Conservation (phyloP, 2,888 invertebrate species). For the Megamerina dolium region DNA sequence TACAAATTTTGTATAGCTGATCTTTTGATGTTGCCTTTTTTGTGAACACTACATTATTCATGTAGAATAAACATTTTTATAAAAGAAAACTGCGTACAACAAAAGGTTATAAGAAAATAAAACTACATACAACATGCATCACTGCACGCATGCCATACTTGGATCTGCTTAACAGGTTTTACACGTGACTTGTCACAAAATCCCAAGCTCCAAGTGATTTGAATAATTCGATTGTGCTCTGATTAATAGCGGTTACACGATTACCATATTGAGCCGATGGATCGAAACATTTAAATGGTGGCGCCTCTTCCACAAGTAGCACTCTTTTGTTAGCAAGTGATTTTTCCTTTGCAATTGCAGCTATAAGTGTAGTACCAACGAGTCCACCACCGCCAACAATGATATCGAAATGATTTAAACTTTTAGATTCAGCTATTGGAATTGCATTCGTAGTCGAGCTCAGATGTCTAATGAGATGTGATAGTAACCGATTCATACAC, state of each 20-base stretch:
- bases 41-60: too few species aligned
- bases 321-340: slow-evolving; percentile 65
- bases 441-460: too few species aligned
- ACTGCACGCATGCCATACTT: slow-evolving; percentile 92
- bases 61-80: too few species aligned
- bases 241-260: slow-evolving; percentile 85
- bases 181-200: slow-evolving; percentile 63
- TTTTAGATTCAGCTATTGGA: too few species aligned
- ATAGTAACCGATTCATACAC: too few species aligned
- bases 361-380: slow-evolving; percentile 89
- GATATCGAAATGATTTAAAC: slow-evolving; percentile 82
- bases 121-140: too few species aligned
- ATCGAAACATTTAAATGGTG: slow-evolving; percentile 54
- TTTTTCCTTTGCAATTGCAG: slow-evolving; percentile 75
- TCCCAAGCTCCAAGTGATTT: slow-evolving; percentile 77
- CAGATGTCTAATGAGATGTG: too few species aligned
- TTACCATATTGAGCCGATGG: slow-evolving; percentile 67
- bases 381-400: slow-evolving; percentile 93
- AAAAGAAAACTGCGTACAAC: too few species aligned
- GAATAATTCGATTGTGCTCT: slow-evolving; percentile 69
- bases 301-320: slow-evolving; percentile 71
- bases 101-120: too few species aligned
- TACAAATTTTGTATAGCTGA: too few species aligned
- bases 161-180: slow-evolving; percentile 77
- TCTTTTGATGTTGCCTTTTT: too few species aligned